Conservation (phyloP, 2,113 vertebrate species). For the Cisticola juncidis region DNA sequence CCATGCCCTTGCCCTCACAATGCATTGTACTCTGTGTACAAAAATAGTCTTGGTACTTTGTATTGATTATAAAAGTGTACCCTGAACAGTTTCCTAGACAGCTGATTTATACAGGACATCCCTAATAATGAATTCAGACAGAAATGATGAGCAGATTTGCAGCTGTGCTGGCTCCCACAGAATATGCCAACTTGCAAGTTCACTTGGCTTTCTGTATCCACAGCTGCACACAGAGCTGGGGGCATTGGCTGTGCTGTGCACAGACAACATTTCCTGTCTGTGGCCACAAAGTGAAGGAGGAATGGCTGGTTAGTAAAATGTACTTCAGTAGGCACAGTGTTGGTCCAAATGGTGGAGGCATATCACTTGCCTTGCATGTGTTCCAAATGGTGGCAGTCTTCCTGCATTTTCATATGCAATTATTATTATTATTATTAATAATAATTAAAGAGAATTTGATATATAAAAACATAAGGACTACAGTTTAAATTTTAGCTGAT, state of each 20-base stretch:
- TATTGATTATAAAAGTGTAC: background rate
- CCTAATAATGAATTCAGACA: background rate
- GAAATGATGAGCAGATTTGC: background rate
- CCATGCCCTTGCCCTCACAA: background rate
- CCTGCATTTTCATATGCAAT: background rate
- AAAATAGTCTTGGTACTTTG: background rate
- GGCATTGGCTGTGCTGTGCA: background rate
- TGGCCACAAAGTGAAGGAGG: background rate
- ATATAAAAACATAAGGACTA: background rate
- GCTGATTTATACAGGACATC: background rate
- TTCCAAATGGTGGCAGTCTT: background rate
- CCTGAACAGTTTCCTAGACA: background rate
- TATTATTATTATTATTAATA: background rate
- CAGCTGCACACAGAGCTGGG: background rate
- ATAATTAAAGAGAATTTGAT: background rate
- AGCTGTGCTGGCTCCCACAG: background rate
- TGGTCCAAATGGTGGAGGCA: background rate
- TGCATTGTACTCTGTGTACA: background rate
- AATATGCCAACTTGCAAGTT: background rate
- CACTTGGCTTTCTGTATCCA: background rate
- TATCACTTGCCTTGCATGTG: accelerated
- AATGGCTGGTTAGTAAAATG: background rate
- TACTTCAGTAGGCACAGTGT: background rate
- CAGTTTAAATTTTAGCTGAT: background rate
- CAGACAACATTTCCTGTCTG: background rate